Conservation (phyloP, 2,113 vertebrate genomes). For the Ameiurus melas region DNA sequence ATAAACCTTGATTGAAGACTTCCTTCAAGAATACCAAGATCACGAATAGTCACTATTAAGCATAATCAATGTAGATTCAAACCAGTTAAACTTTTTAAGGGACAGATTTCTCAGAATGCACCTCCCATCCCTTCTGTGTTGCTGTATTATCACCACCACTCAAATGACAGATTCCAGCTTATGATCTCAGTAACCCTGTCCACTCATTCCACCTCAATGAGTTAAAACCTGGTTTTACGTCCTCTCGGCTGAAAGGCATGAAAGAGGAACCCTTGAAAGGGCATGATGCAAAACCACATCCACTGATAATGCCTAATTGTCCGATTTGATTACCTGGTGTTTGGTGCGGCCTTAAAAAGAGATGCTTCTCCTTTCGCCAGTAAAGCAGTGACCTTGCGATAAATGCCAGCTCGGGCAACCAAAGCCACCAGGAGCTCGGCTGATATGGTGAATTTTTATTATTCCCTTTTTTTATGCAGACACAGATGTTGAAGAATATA, state of each 20-base stretch:
- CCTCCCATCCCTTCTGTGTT: not conserved
- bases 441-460: conserved; percentile 1
- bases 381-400: conserved; percentile 52
- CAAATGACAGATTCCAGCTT: not conserved
- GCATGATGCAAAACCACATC: conserved; percentile 39
- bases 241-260: conserved; percentile 34
- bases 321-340: conserved; percentile 50
- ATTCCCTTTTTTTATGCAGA: conserved; percentile 14
- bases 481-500: not conserved
- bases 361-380: conserved; percentile 43
- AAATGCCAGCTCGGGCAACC: conserved; percentile 23
- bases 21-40: not conserved
- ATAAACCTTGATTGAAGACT: not conserved
- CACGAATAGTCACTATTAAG: not conserved
- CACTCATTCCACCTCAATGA: no score
- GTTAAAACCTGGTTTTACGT: not conserved
- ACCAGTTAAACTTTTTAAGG: not conserved
- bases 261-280: conserved; percentile 38
- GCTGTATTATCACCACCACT: not conserved
- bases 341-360: conserved; percentile 42
- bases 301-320: conserved; percentile 55
- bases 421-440: conserved; percentile 7
- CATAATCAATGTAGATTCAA: not conserved
- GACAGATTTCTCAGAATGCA: not conserved
- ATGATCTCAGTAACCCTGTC: not conserved